Evolutionary conservation across 2,888 invertebrate species (phyloP).

Genomic region (Neocrepidodera transversa): DNA sequence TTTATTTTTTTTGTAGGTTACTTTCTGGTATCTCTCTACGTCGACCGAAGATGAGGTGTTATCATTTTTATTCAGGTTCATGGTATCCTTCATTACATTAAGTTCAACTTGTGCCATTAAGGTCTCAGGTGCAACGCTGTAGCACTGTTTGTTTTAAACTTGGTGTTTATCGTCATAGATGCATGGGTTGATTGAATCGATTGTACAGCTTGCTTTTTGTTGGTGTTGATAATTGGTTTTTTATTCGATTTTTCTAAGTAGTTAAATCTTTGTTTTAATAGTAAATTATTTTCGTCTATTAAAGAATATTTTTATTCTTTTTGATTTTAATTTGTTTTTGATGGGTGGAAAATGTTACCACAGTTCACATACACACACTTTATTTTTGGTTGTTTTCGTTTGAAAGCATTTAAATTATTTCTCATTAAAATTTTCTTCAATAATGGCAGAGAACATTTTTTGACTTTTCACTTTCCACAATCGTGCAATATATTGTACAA

Average conservation of each 20-base stretch:
- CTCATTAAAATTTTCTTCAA: neutral
- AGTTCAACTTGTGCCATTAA: neutral
- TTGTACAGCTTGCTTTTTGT: neutral
- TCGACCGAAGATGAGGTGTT: neutral
- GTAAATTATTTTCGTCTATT: slow-evolving; percentile 4
- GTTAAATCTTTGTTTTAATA: slow-evolving; percentile 3
- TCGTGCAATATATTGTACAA: too few species aligned
- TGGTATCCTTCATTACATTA: neutral
- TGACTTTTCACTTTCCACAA: slow-evolving; percentile 11
- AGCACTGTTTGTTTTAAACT: neutral
- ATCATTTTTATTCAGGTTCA: neutral
- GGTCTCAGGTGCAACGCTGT: neutral
- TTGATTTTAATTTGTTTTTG: too few species aligned
- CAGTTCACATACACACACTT: slow-evolving; percentile 19
- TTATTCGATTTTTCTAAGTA: slow-evolving; percentile 1
- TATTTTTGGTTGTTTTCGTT: slow-evolving; percentile 12
- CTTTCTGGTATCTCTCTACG: neutral
- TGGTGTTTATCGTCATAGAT: neutral
- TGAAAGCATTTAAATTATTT: slow-evolving; percentile 21
- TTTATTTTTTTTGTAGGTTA: neutral
- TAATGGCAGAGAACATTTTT: slow-evolving; percentile 6
- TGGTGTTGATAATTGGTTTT: slow-evolving; percentile 3
- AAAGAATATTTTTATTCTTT: slow-evolving; percentile 12
- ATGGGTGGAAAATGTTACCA: slow-evolving; percentile 7
- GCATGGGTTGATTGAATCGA: neutral